Base-by-base conservation (phyloP, 2,113 vertebrate species). In the Hiodon tergisus region DNA sequence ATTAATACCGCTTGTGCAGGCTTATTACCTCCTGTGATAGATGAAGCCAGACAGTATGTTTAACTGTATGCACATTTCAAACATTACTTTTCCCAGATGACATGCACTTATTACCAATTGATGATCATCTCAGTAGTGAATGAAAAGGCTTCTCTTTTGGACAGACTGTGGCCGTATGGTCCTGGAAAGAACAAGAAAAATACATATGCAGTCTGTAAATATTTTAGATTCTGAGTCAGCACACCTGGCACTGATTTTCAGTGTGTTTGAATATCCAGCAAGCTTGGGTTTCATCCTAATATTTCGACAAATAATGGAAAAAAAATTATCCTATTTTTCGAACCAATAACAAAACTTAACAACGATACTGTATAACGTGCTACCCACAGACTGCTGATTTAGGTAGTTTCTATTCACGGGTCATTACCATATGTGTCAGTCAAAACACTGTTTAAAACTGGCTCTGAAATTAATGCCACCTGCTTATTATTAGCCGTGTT, bases 21-120 rank as follows among this genome's bases (percentile, higher is more conserved):
- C 63, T 58, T 67, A 67, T 51, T 53, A 75, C 54, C 8, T 14
- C 65, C 55, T 75, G 65, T 65, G 72, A 73, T 67, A 51, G 48
- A 74, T 66, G 62, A 65, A 74, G 72, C 51, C 62, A 74, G 57
- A 67, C 68, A 75, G 14, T 66, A 52, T 57, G 65, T 16, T 57
- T 67, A 75, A 75, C 73, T 13, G 46, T 68, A 67, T 58, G 65
- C 65, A 75, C 51, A 75, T 68, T 75, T 68, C 63, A 67, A 50
- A 50, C 46, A 11, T 50, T 60, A 72, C 46, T 50, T 47, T 60
- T 6, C 52, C 70, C 70, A 48, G 10, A 60, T 31, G 46, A 13
- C 17, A 60, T 72, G 65, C 68, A 68, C 31, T 67, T 74, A 63
- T 46, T 67, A 65, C 16, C 67, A 63, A 75, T 75, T 68, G 47